Evolutionary conservation across 35 echinoderm and acorn worm species (phyloP).

Genomic region (Patiria miniata): DNA sequence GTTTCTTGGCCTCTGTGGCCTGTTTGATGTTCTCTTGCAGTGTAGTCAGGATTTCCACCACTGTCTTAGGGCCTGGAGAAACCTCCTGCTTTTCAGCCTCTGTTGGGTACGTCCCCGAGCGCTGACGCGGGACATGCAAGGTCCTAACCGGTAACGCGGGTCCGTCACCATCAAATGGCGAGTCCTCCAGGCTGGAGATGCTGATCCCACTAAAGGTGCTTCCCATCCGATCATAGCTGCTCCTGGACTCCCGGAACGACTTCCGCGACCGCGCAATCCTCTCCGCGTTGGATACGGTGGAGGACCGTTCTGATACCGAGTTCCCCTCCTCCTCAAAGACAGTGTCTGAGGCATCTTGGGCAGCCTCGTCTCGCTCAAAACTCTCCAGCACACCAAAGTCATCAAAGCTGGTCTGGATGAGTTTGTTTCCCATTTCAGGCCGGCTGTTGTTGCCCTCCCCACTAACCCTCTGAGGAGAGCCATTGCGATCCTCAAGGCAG

Average conservation of each 20-base stretch:
- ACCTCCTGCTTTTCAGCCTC: not conserved
- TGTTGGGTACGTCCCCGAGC: conserved; percentile 60
- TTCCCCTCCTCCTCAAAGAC: not conserved
- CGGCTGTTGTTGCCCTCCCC: not conserved
- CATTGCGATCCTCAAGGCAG: not conserved
- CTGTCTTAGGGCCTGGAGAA: conserved; percentile 46
- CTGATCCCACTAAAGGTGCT: not conserved
- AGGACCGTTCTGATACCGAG: not conserved
- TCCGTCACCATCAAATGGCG: conserved; percentile 20
- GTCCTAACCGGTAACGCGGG: not conserved
- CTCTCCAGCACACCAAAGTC: conserved; percentile 50
- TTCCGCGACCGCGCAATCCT: not conserved
- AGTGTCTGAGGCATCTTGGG: not conserved
- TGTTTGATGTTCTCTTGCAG: conserved; percentile 61
- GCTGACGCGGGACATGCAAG: not conserved
- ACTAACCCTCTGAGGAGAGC: not conserved
- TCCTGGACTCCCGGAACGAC: conserved; percentile 13
- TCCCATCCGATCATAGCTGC: not conserved
- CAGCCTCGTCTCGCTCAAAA: not conserved
- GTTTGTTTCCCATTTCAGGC: conserved; percentile 8
- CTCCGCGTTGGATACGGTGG: not conserved
- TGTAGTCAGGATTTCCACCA: conserved; percentile 66
- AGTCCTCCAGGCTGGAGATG: conserved; percentile 23
- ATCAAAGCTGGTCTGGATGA: conserved; percentile 64
- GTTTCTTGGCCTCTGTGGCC: conserved; percentile 2